Base-by-base conservation (phyloP, 2,888 invertebrate species). In the Leptopilina drosophilae region DNA sequence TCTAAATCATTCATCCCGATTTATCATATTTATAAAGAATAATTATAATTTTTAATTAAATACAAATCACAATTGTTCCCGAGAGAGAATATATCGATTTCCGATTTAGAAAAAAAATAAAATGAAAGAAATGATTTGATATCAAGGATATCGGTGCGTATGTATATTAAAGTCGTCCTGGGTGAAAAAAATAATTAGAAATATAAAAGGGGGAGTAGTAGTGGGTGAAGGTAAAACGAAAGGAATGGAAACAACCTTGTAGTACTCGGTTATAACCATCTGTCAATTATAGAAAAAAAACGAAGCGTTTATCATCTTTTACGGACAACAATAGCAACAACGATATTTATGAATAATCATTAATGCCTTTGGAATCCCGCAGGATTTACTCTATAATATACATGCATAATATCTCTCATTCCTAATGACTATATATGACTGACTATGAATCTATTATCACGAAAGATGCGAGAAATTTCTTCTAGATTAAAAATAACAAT, bases 201-300 rank as follows among this genome's bases (percentile, higher is more conserved):
- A 64, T 62, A 64, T 42, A 49, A 49, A 8, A 76, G 64, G 46
- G 40, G 62, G 76, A 76, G 76, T 64, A 33, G 33, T 33, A 33
- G 33, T 33, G 64, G 76, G 76, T 64, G 64, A 76, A 76, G 64
- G 64, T 76, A 46, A 64, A 64, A 62, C 64, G 76, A 76, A 76
- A 76, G 62, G 64, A 76, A 26, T 76, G 62, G 76, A 76, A 42
- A 76, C 64, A 62, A 15, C 64, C 62, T 73, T 73, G 73, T 53
- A 9, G 33, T 33, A 33, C 33, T 33, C 46, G 26, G 53, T 56
- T 73, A 73, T 33, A 73, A n/a, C 8, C 73, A 73, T 53, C 33
- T 73, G 56, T 33, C 53, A 56, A 73, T 73, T 56, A 73, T 53
- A 33, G 33, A 8, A 42, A 42, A 42, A 56, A 73, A 73, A 73